Evolutionary conservation across 2,113 vertebrate species (phyloP), one percentile per base, ranked within the genome.

Genomic region (Tricholaema leucomelas): DNA sequence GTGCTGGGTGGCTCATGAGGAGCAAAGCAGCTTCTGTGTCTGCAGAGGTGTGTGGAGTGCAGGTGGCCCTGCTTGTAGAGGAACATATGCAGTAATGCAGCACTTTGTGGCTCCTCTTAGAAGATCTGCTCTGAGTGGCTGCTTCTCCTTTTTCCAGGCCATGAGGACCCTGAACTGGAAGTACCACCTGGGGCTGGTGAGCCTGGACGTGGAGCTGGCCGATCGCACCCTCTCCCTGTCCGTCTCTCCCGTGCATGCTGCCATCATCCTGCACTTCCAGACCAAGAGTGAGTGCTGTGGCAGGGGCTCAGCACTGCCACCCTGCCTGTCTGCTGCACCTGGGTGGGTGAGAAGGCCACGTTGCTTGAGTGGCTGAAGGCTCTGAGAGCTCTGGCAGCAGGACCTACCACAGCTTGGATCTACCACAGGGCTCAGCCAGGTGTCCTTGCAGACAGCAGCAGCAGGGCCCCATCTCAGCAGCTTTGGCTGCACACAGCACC

Each of bases 91-190:
- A 46, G 0, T 46, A 88, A 28, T 0, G 1, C 67, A 70, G 52
- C 80, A 46, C 10, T 36, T 17, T 0, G 36, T 15, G 52, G 12
- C 23, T 73, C 33, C 30, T 77, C 14, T 30, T 80, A 38, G 56
- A 52, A 42, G 31, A 83, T 42, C 4, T 44, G 48, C 70, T 70
- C 14, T 59, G 65, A 92, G 55, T 2, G 4, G 35, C 82, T 83
- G n/a, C 40, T 36, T 75, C 46, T 8, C 3, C 30, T 58, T 35
- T 90, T 89, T 78, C 3, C 96, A 99, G 99, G 99, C 99, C 88
- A 99, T 99, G 99, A 97, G 99, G 88, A 99, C 99, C 3, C 98
- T 99, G 93, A 99, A 98, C 97, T 99, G 99, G 99, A 99, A 99
- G 96, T 98, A 99, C 92, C 99, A 99, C 42, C 97, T 99, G 86